Conservation (phyloP, 2,797 vertebrate species). For the Halcyon smyrnensis region DNA sequence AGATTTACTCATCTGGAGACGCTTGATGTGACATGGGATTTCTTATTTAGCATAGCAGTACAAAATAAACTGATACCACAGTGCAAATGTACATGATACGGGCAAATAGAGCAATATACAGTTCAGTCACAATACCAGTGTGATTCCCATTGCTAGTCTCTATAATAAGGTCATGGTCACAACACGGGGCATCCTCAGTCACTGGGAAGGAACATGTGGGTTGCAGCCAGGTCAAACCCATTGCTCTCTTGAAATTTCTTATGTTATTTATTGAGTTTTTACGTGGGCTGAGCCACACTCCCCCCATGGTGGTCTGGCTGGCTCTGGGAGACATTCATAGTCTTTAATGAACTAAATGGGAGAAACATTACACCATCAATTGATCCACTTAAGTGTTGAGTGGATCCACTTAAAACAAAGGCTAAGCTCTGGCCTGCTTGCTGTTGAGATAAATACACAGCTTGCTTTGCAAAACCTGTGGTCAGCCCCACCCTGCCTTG, state of each 20-base stretch:
- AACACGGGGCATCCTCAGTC: too few relatives aligned
- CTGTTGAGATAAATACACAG: neutral
- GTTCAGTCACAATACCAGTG: fast-evolving
- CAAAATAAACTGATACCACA: neutral
- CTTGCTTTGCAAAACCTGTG: neutral
- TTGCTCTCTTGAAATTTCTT: neutral
- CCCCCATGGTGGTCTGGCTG: neutral
- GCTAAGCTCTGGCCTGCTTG: neutral
- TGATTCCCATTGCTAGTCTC: too few relatives aligned
- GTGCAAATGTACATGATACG: neutral
- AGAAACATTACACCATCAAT: neutral
- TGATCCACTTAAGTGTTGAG: neutral
- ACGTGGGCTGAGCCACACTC: neutral
- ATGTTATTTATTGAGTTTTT: neutral
- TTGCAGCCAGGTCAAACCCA: too few relatives aligned
- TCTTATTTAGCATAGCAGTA: neutral
- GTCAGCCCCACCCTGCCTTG: neutral
- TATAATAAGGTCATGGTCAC: too few relatives aligned
- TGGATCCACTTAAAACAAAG: too few relatives aligned
- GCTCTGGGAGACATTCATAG: neutral
- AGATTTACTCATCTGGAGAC: neutral
- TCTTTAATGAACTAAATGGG: neutral
- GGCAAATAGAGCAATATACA: neutral
- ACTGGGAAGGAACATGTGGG: too few relatives aligned
- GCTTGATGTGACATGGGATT: neutral